Conservation (phyloP, 2,113 vertebrate species). For the zebrafish (Danio rerio) region DNA sequence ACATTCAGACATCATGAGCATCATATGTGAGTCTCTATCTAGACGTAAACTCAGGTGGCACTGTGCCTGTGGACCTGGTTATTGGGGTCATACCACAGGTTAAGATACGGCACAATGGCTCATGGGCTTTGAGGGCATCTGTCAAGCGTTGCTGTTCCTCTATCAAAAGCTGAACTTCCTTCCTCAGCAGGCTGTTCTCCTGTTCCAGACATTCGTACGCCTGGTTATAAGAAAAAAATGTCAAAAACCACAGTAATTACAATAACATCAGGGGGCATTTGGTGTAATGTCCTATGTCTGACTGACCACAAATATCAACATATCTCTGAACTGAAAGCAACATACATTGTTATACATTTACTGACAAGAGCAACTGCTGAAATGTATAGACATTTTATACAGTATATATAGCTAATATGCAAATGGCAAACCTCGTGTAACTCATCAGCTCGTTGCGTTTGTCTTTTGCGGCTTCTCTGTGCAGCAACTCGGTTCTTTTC, state of each 20-base stretch:
- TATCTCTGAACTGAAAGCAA: not conserved
- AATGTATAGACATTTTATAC: not conserved
- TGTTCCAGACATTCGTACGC: slow-evolving; percentile 89
- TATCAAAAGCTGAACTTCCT: slow-evolving; percentile 87
- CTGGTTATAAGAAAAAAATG: slow-evolving; percentile 66
- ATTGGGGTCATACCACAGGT: slow-evolving; percentile 69
- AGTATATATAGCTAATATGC: not conserved
- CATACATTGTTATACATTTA: not conserved
- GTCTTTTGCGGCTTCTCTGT: slow-evolving; percentile 91
- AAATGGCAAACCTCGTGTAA: slow-evolving; percentile 84
- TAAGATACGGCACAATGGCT: slow-evolving; percentile 85
- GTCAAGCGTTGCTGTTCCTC: slow-evolving; percentile 87
- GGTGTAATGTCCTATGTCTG: not conserved
- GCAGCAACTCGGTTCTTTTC: slow-evolving; percentile 94
- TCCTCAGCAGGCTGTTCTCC: slow-evolving; percentile 85
- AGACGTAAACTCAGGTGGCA: slow-evolving; percentile 13
- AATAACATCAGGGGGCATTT: not conserved
- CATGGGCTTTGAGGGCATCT: slow-evolving; percentile 84
- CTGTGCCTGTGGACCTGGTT: not conserved
- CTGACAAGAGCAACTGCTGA: not conserved
- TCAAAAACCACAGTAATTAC: not conserved
- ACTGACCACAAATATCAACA: not conserved
- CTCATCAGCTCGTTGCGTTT: slow-evolving; percentile 90
- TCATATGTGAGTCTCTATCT: not conserved
- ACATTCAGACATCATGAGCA: not conserved